A percentile compares a stretch with the other conserved stretches of the same genome.
Evolutionary conservation across 2,797 vertebrate species (phyloP).

Genomic region (Erithacus rubecula): DNA sequence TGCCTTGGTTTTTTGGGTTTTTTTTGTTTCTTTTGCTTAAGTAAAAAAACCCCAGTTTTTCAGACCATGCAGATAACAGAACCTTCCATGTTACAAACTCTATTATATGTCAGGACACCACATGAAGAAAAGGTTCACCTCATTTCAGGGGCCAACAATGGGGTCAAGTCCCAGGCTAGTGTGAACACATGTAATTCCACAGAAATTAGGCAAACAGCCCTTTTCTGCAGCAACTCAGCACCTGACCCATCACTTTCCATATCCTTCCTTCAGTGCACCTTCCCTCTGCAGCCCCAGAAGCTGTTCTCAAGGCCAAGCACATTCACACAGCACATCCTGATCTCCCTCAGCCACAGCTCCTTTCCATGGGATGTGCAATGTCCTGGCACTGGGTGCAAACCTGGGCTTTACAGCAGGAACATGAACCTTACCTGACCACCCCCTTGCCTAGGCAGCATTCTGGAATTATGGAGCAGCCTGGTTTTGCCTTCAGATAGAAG

Average conservation of each 20-base stretch:
- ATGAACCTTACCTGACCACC: not conserved
- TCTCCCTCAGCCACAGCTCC: rapidly evolving
- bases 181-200: not conserved
- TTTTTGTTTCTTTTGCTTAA: not conserved
- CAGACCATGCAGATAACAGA: not conserved
- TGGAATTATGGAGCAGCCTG: rapidly evolving
- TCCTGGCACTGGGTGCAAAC: not conserved
- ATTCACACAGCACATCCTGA: not conserved
- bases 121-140: not conserved
- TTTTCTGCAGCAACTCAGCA: not conserved
- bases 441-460: rapidly evolving
- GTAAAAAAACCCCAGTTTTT: not conserved
- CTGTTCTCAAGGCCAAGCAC: not conserved
- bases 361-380: not conserved
- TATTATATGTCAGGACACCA: not conserved
- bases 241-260: not conserved
- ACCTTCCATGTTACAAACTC: not conserved
- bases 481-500: not conserved
- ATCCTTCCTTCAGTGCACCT: not conserved
- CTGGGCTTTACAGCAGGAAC: rapidly evolving
- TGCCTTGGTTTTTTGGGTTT: not conserved
- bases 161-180: not conserved
- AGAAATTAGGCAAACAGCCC: not conserved
- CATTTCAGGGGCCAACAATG: not conserved
- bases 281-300: not conserved